phyloP scores from a whole-genome alignment of 2,113 vertebrate genomes.

The Percopsis transmontana region DNA sequence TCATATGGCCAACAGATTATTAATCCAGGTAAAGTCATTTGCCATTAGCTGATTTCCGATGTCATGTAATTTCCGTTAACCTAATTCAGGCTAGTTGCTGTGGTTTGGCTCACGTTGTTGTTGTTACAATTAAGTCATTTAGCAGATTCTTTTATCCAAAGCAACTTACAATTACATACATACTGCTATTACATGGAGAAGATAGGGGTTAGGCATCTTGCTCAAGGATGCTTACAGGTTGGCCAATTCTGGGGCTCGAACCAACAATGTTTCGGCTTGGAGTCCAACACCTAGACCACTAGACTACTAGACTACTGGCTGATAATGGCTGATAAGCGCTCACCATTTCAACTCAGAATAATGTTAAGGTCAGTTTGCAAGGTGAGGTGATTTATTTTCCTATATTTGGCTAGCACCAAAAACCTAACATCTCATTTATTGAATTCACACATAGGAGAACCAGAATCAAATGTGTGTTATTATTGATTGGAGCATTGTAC shows the following conservation, averaged over 20 bases:
- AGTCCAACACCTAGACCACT: no score
- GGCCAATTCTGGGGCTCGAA: no score
- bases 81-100: slow-evolving; percentile 10
- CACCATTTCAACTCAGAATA: no score
- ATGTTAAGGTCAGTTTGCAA: background rate
- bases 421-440: slow-evolving; percentile 41
- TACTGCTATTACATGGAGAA: no score
- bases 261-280: no score
- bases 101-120: background rate
- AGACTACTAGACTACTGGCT: no score
- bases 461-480: slow-evolving; percentile 34
- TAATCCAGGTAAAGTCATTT: background rate
- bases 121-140: no score
- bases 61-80: background rate
- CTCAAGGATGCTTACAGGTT: no score
- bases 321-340: slow-evolving; percentile 11
- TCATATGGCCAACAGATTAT: slow-evolving; percentile 4
- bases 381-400: slow-evolving; percentile 22
- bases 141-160: no score
- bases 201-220: no score
- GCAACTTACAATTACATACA: no score
- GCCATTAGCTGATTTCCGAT: background rate
- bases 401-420: slow-evolving; percentile 41
- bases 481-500: slow-evolving; percentile 43
- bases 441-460: slow-evolving; percentile 38